Evolutionary conservation across 1,140 invertebrate species (phyloP).

Genomic region (Dermatophagoides farinae): DNA sequence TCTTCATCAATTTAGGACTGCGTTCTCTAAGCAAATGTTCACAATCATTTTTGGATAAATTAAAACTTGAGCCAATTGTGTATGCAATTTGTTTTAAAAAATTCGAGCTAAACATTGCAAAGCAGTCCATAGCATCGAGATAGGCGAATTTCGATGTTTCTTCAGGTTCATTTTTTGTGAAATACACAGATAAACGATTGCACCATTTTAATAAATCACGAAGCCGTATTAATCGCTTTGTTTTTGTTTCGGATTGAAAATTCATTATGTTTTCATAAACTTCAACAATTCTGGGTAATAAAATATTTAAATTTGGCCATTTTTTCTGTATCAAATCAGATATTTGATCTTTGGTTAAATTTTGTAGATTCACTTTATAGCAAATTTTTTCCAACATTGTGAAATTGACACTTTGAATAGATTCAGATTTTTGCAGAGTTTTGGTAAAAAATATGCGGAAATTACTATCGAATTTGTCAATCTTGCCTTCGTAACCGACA

Average conservation of each 20-base stretch:
- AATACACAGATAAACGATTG: constrained; percentile 45
- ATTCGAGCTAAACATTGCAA: constrained; percentile 50
- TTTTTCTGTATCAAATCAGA: constrained; percentile 33
- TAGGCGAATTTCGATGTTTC: constrained; percentile 52
- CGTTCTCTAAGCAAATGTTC: constrained; percentile 54
- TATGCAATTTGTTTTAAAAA: constrained; percentile 24
- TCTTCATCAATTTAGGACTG: constrained; percentile 47
- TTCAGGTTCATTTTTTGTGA: constrained; percentile 43
- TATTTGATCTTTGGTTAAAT: constrained; percentile 47
- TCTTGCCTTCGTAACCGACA: constrained; percentile 10
- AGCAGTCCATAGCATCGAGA: constrained; percentile 77
- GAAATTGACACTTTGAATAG: constrained; percentile 19
- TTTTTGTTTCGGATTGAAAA: background rate
- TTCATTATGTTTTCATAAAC: constrained; percentile 36
- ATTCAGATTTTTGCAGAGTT: background rate
- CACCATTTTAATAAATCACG: constrained; percentile 81
- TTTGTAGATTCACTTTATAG: constrained; percentile 55
- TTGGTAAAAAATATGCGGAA: constrained; percentile 17
- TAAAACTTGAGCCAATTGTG: constrained; percentile 50
- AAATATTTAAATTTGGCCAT: constrained; percentile 49
- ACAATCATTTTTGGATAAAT: constrained; percentile 50
- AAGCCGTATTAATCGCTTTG: constrained; percentile 9
- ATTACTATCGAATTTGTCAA: background rate
- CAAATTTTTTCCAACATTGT: constrained; percentile 28
- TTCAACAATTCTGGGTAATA: constrained; percentile 53